These are phyloP conservation scores for Miltochrista miniata DNA, from an alignment of 2,888 invertebrate genomes.

Conservation along the genomic window DNA sequence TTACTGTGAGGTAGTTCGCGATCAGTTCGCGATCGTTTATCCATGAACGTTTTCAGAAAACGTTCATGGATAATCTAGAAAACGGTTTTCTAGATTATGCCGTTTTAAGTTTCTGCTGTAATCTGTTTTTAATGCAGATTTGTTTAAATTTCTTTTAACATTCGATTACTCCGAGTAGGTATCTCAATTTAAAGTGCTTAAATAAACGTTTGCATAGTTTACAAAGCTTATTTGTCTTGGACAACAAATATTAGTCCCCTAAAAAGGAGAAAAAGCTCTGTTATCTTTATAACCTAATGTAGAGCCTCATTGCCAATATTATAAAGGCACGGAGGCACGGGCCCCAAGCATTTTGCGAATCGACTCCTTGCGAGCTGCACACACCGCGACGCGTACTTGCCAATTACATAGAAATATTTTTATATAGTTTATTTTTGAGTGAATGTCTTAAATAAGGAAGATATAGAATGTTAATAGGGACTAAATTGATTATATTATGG, in stretches of 20 bases:
- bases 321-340: conserved; percentile 72
- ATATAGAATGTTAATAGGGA: conserved; percentile 54
- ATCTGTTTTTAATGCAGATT: too few species aligned
- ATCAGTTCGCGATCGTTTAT: too few species aligned
- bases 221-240: conserved; percentile 53
- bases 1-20: too few species aligned
- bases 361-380: conserved; percentile 75
- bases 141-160: too few species aligned
- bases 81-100: too few species aligned
- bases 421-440: conserved; percentile 38
- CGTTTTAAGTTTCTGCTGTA: too few species aligned
- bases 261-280: conserved; percentile 79
- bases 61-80: too few species aligned
- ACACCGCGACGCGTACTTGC: conserved; percentile 58
- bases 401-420: conserved; percentile 22
- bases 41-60: too few species aligned
- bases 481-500: conserved; percentile 55
- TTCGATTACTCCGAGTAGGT: too few species aligned
- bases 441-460: conserved; percentile 46
- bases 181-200: conserved; percentile 50
- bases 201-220: conserved; percentile 65
- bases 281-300: conserved; percentile 77
- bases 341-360: conserved; percentile 76
- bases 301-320: conserved; percentile 75
- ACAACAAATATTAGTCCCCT: conserved; percentile 59